phyloP scores from a whole-genome alignment of 2,113 vertebrate species.

The Columbina picui region DNA sequence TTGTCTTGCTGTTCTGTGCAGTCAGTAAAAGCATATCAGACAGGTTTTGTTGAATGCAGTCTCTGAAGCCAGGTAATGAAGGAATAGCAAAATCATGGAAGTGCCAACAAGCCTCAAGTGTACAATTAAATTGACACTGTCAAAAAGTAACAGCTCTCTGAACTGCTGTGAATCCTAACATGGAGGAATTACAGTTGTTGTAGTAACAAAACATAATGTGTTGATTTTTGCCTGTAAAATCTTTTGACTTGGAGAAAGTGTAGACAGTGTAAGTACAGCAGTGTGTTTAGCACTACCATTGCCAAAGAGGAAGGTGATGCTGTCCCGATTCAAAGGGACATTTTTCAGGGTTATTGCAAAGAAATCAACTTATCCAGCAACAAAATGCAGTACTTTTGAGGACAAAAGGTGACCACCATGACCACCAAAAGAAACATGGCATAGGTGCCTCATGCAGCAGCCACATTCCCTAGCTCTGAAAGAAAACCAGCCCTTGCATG shows the following conservation, averaged over 20 bases:
- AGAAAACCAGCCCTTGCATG: background rate
- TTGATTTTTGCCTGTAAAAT: background rate
- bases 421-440: background rate
- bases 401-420: background rate
- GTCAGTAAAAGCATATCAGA: background rate
- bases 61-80: background rate
- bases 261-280: background rate
- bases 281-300: background rate
- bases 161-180: background rate
- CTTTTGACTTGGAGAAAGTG: background rate
- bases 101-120: background rate
- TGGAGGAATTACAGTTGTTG: background rate
- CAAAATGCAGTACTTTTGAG: background rate
- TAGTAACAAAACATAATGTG: background rate
- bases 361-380: background rate
- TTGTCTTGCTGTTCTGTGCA: background rate
- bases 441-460: background rate
- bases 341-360: background rate
- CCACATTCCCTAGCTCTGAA: fast-evolving
- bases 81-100: background rate
- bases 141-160: background rate
- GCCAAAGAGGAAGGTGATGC: background rate
- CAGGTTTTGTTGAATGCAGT: background rate
- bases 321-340: background rate
- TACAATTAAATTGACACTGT: background rate